Evolutionary conservation across 2,888 invertebrate species (phyloP).

Genomic region (Pomacea canaliculata): DNA sequence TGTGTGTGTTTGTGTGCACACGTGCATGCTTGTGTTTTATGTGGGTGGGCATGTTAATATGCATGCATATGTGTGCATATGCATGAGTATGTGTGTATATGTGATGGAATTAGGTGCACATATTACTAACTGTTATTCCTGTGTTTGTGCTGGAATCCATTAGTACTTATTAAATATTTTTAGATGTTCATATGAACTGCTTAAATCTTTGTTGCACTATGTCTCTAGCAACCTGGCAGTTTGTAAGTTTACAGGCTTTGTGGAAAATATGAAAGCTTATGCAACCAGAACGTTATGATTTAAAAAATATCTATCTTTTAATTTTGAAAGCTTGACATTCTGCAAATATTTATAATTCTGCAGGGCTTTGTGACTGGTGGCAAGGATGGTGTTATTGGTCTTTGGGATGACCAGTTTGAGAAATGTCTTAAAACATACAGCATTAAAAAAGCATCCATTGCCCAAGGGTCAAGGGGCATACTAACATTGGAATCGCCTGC

Average conservation of each 20-base stretch:
- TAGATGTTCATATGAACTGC: too few relatives aligned
- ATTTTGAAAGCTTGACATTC: too few relatives aligned
- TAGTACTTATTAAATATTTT: too few relatives aligned
- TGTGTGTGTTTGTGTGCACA: not conserved
- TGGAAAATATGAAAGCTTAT: too few relatives aligned
- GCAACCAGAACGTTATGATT: too few relatives aligned
- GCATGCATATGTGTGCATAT: not conserved
- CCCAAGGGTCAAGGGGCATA: constrained; percentile 57
- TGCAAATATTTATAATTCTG: not conserved
- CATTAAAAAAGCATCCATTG: constrained; percentile 62
- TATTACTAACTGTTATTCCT: not conserved
- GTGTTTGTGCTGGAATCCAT: too few relatives aligned
- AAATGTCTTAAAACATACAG: constrained; percentile 67
- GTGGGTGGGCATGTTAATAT: not conserved
- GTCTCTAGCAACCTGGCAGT: too few relatives aligned
- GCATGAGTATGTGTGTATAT: not conserved
- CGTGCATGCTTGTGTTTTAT: not conserved
- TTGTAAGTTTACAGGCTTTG: too few relatives aligned
- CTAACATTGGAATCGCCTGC: constrained; percentile 63
- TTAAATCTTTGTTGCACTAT: too few relatives aligned
- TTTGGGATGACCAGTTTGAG: constrained; percentile 70
- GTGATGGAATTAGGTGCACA: not conserved
- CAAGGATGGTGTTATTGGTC: constrained; percentile 70
- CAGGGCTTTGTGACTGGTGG: constrained; percentile 71
- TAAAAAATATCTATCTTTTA: too few relatives aligned